Evolutionary conservation across 2,888 invertebrate species (phyloP), one percentile per base, ranked within the genome.

Genomic region (Dryomyza anilis): DNA sequence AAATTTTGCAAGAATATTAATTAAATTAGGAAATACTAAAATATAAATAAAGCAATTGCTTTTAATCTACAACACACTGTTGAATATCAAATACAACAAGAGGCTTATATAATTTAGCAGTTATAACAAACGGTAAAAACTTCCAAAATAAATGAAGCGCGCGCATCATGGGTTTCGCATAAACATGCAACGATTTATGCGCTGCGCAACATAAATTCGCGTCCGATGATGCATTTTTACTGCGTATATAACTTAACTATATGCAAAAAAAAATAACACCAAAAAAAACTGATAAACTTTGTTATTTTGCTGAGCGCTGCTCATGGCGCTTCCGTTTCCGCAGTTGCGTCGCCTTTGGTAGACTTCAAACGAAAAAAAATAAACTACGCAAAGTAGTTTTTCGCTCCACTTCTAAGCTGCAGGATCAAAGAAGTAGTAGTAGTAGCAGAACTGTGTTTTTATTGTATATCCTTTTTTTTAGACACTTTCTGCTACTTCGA

Each of bases 211-310:
- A 61, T 61, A 61, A 36, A 61, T 52, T 61, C 23, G 52, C 52
- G 39, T 39, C 36, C 43, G 52, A 61, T 61, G 61, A 61, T 52
- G 61, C 27, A 52, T 53, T 61, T 61, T 61, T 61, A 43, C 52
- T n/a, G n/a, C 7, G 14, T 46, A 46, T 46, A 8, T 8, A 50
- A 7, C 23, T 50, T 50, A 14, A 12, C 39, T 39, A 50, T 50
- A 61, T 61, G 61, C 61, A 61, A 52, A 61, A 61, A 53, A n/a
- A n/a, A n/a, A n/a, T n/a, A n/a, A n/a, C n/a, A n/a, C n/a, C n/a
- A n/a, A n/a, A n/a, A n/a, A n/a, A n/a, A n/a, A n/a, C n/a, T 53
- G 27, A 61, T 61, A 61, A 61, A 61, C 53, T 61, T 61, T 53
- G 53, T 53, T 53, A 52, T 48, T 23, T 61, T 36, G 10, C 14